Evolutionary conservation across 2,888 invertebrate species (phyloP), one percentile per base, ranked within the genome.

Genomic region (Allophyes oxyacanthae): DNA sequence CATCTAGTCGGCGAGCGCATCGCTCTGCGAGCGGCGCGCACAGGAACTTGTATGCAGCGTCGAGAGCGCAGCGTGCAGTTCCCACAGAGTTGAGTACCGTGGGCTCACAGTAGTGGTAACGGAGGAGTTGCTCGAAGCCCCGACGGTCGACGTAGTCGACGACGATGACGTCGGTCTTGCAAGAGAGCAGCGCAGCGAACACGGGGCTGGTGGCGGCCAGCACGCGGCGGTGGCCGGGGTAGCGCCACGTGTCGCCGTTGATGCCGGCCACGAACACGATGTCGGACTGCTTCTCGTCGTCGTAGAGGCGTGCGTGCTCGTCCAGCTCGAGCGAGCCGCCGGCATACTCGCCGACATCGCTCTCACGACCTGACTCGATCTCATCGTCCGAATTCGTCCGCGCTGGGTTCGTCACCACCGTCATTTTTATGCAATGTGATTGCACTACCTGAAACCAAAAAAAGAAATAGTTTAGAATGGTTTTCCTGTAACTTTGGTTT

Each of bases 1-100:
- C 94, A 68, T 96, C 95, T 36, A 97, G 92, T 52, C 95, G 96
- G 28, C 95, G 91, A 20, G 96, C 95, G 78, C 97, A 97, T 56
- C 95, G 94, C 64, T 95, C 95, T 1, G 96, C 96, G 46, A 97
- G 91, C 14, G 95, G 96, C 6, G 95, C 95, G 74, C 97, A 96
- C 41, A 97, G 91, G 81, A 97, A 96, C 79, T 96, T 96, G 81
- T 97, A 96, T 15, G 97, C 97, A 1, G 96, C 96, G 66, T 96
- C 96, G 25, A 97, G 94, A 0, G 97, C 95, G 34, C 95, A 95
- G 20, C 97, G 92, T 6, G 97, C 96, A 0, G 96, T 96, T 10
- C 91, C 91, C 8, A 96, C 95, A 0, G 96, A 95, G 69, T 95
- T 95, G 42, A 97, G 92, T 45, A 94, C 90, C 9, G 95, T 94